phyloP scores from a whole-genome alignment of 2,113 vertebrate genomes.

The Saguinus midas region DNA sequence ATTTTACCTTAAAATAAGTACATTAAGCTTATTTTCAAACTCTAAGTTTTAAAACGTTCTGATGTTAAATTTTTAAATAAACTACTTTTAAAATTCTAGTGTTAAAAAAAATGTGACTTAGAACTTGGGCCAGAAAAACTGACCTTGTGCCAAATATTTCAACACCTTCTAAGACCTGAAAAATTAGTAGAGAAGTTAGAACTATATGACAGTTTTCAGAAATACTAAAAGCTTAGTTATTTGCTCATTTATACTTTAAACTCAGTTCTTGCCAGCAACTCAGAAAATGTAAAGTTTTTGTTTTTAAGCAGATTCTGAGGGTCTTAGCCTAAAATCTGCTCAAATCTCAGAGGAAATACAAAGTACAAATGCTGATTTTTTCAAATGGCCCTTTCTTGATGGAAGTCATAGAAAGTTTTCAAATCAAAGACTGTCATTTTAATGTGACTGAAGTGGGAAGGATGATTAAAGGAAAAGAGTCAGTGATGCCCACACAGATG shows the following conservation, averaged over 20 bases:
- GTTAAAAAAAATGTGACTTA: not conserved
- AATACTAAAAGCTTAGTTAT: not conserved
- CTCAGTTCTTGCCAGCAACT: not conserved
- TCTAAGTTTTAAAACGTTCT: not conserved
- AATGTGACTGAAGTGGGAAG: not conserved
- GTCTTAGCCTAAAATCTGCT: not conserved
- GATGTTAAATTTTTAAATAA: not conserved
- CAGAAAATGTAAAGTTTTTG: not conserved
- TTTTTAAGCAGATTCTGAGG: not conserved
- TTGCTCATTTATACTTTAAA: not conserved
- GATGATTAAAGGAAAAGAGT: not conserved
- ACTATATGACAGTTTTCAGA: conserved; percentile 5
- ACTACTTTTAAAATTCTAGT: not conserved
- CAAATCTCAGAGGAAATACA: not conserved
- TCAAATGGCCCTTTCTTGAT: not conserved
- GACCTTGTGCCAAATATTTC: conserved; percentile 22
- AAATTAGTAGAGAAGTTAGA: conserved; percentile 2
- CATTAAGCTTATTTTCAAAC: not conserved
- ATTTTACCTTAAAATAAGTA: not conserved
- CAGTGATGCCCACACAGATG: not conserved
- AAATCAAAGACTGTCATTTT: not conserved
- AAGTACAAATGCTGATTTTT: not conserved
- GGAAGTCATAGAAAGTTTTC: not conserved
- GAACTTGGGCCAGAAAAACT: conserved; percentile 19
- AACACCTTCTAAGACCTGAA: not conserved